Evolutionary conservation across 2,797 vertebrate genomes (phyloP), one percentile per base, ranked within the genome.

Genomic region (Triplophysa yarkandensis): DNA sequence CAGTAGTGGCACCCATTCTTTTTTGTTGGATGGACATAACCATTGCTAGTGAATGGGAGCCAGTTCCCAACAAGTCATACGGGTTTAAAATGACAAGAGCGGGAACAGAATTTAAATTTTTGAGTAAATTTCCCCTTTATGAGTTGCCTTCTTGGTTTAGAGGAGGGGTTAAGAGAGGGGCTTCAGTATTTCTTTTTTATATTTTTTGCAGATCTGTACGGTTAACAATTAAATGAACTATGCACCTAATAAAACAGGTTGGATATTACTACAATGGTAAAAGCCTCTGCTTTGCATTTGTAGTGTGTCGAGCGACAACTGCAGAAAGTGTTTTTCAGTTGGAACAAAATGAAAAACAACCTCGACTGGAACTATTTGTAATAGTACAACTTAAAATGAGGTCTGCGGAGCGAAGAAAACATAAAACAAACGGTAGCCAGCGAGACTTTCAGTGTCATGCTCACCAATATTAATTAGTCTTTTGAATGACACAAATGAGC

Each of bases 391-490:
- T 68, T 52, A 67, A 79, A 79, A 78, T 71, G 60, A 75, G 68
- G 62, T 72, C 27, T 74, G 48, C 58, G 62, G 25, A 69, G 71
- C 55, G 52, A 73, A 64, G 44, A 57, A n/a, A 52, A 62, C 48
- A 71, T 65, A 72, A 61, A 62, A 68, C 34, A 74, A 57, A 32
- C 73, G 58, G 43, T 23, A 34, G 17, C 50, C 72, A 77, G 77
- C 34, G 36, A 23, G 64, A 68, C 72, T 83, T 23, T 58, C 55
- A 36, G 50, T 61, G 46, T 61, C 65, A 75, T 63, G n/a, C 48
- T 63, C 54, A 19, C 54, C 23, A n/a, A 60, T 61, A 32, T 73
- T 55, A 80, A 79, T 77, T 74, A 73, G 67, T 78, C 76, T 71
- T 52, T 68, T 62, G 50, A 76, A 76, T 66, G 70, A 60, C 70